Base-by-base conservation (phyloP, 2,113 vertebrate species). In the Pterocles burchelli region DNA sequence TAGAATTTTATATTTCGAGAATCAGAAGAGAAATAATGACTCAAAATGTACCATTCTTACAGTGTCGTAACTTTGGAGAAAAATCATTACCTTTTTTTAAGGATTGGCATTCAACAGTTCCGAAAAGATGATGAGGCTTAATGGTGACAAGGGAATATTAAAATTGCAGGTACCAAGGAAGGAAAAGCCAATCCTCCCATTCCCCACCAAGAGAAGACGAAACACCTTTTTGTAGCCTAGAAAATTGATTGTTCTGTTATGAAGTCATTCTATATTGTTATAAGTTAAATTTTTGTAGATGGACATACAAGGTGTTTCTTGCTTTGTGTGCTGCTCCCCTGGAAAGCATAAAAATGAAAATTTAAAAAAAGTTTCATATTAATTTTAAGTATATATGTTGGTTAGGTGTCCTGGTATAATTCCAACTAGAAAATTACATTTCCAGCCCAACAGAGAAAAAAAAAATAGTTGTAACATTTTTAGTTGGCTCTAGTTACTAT, bases 391-490 rank as follows among this genome's bases (percentile, higher is more conserved):
- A 38, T 79, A 43, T 76, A 38, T 36, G 41, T 68, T 96, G 55
- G 25, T 91, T 89, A 90, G 38, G 43, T 90, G 71, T 85, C 41
- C 46, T 93, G 85, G 74, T 76, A 5, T 72, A 73, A 25, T 91
- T 89, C 57, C 63, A 96, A 91, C 34, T 22, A 51, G 63, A 88
- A 90, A 91, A 88, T 91, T 59, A 63, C 43, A 80, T 93, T 90
- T 91, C 52, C 79, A 77, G 38, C 34, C 17, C 12, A 52, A 58
- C 12, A 24, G 4, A n/a, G 22, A 7, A n/a, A 43, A 34, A 41
- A 63, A 31, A 22, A 41, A 17, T 6, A 21, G 3, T 21, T 12
- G 4, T 51, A 48, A 5, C 10, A 11, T 43, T 78, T 89, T 71
- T 51, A 70, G 77, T 73, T 86, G 9, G 3, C 62, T 63, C 18